A percentile compares a stretch with the other conserved stretches of the same genome.
Evolutionary conservation across 2,797 vertebrate genomes (phyloP).

Genomic region (Lacerta viridis): DNA sequence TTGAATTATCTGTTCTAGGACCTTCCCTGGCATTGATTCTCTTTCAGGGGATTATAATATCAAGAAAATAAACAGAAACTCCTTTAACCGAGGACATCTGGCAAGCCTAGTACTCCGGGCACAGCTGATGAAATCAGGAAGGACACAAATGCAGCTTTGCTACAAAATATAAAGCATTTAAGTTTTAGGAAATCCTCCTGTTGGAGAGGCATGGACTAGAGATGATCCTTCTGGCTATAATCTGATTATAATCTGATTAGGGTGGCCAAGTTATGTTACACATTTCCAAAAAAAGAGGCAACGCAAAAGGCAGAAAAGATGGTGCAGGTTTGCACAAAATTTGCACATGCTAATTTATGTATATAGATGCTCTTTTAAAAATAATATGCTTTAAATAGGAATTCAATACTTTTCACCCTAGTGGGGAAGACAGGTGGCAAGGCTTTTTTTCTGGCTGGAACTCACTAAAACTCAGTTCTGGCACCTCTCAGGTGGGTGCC

Average conservation of each 20-base stretch:
- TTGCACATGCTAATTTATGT: not conserved
- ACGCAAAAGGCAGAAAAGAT: not conserved
- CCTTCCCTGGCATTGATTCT: not conserved
- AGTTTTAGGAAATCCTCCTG: not conserved
- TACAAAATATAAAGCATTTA: conserved; percentile 5
- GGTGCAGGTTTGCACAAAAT: not conserved
- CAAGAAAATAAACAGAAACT: not conserved
- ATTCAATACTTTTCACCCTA: not conserved
- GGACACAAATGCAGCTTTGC: not conserved
- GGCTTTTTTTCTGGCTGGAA: too few species aligned
- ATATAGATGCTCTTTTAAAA: not conserved
- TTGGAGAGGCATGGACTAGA: not conserved
- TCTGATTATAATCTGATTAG: not conserved
- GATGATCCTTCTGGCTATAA: not conserved
- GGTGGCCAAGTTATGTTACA: not conserved
- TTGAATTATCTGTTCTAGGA: too few species aligned
- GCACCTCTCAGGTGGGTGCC: too few species aligned
- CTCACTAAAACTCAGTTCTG: too few species aligned
- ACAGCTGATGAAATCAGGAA: not conserved
- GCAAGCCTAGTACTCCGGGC: not conserved
- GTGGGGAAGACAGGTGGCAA: too few species aligned
- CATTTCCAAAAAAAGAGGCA: not conserved
- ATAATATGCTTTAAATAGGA: not conserved
- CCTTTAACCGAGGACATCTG: not conserved
- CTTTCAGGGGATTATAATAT: not conserved